A percentile compares a stretch with the other conserved stretches of the same genome.
Evolutionary conservation across 2,888 invertebrate species (phyloP).

Genomic region (Clusia tigrina): DNA sequence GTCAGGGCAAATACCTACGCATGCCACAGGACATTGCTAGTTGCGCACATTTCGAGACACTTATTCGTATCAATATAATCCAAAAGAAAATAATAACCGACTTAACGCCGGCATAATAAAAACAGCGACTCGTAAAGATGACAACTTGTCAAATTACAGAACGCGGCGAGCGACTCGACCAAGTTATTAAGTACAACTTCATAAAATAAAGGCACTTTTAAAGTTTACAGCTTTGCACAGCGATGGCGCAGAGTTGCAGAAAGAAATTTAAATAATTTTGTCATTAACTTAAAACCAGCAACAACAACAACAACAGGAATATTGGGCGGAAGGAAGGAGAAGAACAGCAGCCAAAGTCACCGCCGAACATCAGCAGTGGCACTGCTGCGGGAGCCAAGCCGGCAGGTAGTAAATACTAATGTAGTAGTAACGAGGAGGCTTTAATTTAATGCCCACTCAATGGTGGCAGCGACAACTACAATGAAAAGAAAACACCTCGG

Average conservation of each 20-base stretch:
- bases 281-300: slow-evolving; percentile 23
- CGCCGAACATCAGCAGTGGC: background rate
- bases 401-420: background rate
- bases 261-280: slow-evolving; percentile 28
- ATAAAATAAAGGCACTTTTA: slow-evolving; percentile 5
- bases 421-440: slow-evolving; percentile 4
- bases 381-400: too few species aligned
- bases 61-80: too few species aligned
- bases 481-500: slow-evolving; percentile 26
- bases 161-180: too few species aligned
- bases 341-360: background rate
- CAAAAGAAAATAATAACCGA: slow-evolving; percentile 28
- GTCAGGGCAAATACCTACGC: too few species aligned
- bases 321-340: background rate
- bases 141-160: background rate
- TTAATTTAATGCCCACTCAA: slow-evolving; percentile 14
- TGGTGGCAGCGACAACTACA: slow-evolving; percentile 41
- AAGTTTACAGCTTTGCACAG: slow-evolving; percentile 15
- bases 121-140: background rate
- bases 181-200: slow-evolving; percentile 4
- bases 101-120: slow-evolving; percentile 28
- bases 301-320: background rate
- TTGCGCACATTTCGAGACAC: too few species aligned
- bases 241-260: background rate
- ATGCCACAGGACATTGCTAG: too few species aligned